phyloP scores from a whole-genome alignment of 2,113 vertebrate species.

The Axis porcinus region DNA sequence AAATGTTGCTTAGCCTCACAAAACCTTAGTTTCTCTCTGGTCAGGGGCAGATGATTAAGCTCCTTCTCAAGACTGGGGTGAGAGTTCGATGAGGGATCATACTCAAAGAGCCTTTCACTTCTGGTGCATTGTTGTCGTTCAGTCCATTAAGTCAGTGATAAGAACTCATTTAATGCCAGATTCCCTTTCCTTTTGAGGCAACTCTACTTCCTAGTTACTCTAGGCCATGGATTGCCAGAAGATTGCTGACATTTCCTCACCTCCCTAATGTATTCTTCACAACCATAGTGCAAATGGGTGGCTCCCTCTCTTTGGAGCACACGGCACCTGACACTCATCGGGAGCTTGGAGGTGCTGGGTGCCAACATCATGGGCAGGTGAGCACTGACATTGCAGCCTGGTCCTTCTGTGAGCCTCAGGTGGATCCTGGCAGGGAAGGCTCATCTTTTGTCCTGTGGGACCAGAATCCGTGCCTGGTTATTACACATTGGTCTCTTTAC shows the following conservation, averaged over 20 bases:
- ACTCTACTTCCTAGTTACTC: neutral
- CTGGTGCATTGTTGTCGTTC: neutral
- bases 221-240: rapidly evolving
- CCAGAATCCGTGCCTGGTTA: neutral
- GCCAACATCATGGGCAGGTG: rapidly evolving
- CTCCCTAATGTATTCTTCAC: neutral
- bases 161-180: neutral
- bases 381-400: too few relatives aligned
- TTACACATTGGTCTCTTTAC: rapidly evolving
- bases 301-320: neutral
- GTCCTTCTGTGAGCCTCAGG: rapidly evolving
- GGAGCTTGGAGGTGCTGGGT: neutral
- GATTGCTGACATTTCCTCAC: neutral
- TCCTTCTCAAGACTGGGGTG: neutral
- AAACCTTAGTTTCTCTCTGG: neutral
- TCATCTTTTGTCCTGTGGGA: neutral
- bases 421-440: rapidly evolving
- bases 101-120: neutral
- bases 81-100: neutral
- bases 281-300: neutral
- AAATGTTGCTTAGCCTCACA: neutral
- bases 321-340: rapidly evolving
- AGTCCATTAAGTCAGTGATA: neutral
- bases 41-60: neutral
- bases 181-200: neutral